phyloP scores from a whole-genome alignment of 1,140 invertebrate genomes.

The Drosophila subobscura region DNA sequence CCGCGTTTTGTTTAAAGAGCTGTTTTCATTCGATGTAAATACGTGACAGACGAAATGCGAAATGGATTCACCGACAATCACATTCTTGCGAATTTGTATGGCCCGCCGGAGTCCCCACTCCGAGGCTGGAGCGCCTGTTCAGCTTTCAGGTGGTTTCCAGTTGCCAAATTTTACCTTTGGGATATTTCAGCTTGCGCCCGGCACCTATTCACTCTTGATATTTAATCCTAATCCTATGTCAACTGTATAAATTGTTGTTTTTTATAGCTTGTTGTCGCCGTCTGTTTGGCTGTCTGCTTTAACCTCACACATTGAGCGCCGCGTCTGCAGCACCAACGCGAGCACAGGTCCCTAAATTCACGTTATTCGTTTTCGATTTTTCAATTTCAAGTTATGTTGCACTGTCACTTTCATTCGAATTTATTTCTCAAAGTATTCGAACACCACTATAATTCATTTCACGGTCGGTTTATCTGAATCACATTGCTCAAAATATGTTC shows the following conservation, averaged over 20 bases:
- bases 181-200: neutral
- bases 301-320: conserved; percentile 81
- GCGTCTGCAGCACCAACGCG: conserved; percentile 63
- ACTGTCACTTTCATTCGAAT: conserved; percentile 11
- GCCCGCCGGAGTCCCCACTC: conserved; percentile 20
- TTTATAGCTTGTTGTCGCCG: conserved; percentile 50
- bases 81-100: conserved; percentile 27
- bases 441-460: conserved; percentile 24
- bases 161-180: conserved; percentile 47
- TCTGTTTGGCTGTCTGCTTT: conserved; percentile 70
- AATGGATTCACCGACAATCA: neutral
- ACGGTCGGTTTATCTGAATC: conserved; percentile 55
- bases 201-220: conserved; percentile 13
- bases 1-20: conserved; percentile 63
- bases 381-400: neutral
- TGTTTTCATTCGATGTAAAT: conserved; percentile 28
- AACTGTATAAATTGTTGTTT: conserved; percentile 18
- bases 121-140: too few species aligned
- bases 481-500: conserved; percentile 72
- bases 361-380: neutral
- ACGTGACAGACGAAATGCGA: conserved; percentile 13
- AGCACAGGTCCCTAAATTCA: conserved; percentile 15
- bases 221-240: conserved; percentile 3
- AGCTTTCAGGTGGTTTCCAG: neutral
- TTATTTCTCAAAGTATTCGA: neutral